A percentile compares a stretch with the other conserved stretches of the same genome.
These are phyloP conservation scores for Macrostomum lignano DNA, from an alignment of 1,140 invertebrate genomes.

Conservation along the genomic window DNA sequence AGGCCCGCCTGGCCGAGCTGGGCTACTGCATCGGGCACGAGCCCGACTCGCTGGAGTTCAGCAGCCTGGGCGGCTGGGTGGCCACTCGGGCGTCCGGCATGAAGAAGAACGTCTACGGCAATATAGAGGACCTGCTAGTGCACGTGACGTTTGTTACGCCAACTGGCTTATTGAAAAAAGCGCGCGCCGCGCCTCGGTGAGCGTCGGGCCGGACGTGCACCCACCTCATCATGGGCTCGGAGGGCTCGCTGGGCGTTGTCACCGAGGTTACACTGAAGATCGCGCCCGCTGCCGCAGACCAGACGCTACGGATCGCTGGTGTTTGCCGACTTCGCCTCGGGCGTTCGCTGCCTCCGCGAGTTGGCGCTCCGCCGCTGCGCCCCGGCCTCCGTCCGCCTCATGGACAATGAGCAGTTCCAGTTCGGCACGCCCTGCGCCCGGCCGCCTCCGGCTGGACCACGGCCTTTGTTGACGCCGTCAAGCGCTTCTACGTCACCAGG, in stretches of 20 bases:
- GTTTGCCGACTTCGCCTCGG: constrained; percentile 63
- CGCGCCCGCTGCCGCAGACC: constrained; percentile 49
- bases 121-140: constrained; percentile 68
- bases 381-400: constrained; percentile 64
- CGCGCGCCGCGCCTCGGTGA: constrained; percentile 43
- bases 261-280: constrained; percentile 79
- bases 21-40: constrained; percentile 43
- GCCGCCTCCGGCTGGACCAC: constrained; percentile 37
- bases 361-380: constrained; percentile 46
- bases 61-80: constrained; percentile 79
- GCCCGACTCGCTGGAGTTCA: constrained; percentile 90
- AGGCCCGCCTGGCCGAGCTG: constrained; percentile 22
- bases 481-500: constrained; percentile 57
- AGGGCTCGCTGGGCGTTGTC: constrained; percentile 72
- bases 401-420: constrained; percentile 87
- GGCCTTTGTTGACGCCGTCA: constrained; percentile 45
- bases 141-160: constrained; percentile 61
- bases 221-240: constrained; percentile 80
- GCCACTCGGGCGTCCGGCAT: constrained; percentile 87
- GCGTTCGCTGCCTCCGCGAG: constrained; percentile 58
- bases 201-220: constrained; percentile 74
- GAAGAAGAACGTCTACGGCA: constrained; percentile 95
- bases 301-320: constrained; percentile 69
- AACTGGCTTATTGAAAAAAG: constrained; percentile 48
- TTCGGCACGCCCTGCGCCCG: constrained; percentile 62